phyloP scores from a whole-genome alignment of 2,888 invertebrate species.

The Zaprionus lineosus region DNA sequence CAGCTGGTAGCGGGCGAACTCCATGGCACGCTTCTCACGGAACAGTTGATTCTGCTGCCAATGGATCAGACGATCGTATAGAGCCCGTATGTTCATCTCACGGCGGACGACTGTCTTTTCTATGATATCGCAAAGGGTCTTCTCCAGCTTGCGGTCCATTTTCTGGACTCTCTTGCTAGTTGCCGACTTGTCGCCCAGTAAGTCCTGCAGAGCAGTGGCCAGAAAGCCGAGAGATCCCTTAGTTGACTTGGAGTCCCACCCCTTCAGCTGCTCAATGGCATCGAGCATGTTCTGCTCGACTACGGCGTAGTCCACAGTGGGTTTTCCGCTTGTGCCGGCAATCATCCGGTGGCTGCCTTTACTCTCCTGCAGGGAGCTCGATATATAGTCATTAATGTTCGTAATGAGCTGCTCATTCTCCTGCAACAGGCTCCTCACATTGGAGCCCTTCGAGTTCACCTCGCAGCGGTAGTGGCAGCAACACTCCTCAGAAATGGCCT shows the following conservation, averaged over 20 bases:
- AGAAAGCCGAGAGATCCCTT: neutral
- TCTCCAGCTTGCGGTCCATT: neutral
- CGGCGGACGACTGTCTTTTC: neutral
- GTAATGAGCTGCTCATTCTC: neutral
- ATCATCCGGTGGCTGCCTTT: neutral
- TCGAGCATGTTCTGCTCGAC: neutral
- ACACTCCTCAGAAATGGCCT: neutral
- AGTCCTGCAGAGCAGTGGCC: neutral
- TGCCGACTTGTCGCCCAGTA: neutral
- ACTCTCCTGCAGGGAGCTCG: too few species aligned
- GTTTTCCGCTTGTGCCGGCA: neutral
- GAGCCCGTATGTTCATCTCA: neutral
- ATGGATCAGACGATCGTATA: neutral
- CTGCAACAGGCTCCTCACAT: neutral
- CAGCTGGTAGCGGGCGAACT: too few species aligned
- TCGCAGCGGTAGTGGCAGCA: neutral
- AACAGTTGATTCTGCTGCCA: too few species aligned
- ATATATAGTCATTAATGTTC: too few species aligned
- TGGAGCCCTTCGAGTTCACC: neutral
- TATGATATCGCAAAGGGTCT: neutral
- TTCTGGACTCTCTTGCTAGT: neutral
- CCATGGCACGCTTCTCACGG: too few species aligned
- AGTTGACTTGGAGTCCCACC: neutral
- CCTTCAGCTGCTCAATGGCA: neutral
- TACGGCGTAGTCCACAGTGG: neutral